Evolutionary conservation across 2,113 vertebrate species (phyloP).

Genomic region (Passer domesticus): DNA sequence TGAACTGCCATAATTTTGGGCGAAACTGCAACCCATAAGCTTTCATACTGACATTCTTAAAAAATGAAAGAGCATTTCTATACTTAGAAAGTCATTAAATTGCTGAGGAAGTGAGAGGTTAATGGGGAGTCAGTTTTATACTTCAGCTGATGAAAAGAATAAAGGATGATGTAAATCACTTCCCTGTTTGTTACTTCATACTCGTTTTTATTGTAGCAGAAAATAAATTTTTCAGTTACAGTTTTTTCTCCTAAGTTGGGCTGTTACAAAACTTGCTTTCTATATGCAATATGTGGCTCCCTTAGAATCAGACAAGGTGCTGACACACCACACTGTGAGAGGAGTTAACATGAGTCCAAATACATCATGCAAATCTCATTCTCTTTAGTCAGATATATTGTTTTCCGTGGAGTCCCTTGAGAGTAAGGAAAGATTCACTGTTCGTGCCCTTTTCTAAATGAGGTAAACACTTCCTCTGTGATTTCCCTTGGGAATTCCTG

Average conservation of each 20-base stretch:
- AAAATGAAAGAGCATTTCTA: not conserved
- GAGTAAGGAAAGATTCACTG: not conserved
- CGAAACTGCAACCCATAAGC: not conserved
- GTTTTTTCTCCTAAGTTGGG: not conserved
- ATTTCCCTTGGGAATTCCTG: not conserved
- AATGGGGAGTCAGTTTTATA: not conserved
- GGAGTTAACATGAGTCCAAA: not conserved
- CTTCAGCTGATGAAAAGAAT: not conserved
- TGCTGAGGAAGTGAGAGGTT: not conserved
- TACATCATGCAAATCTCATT: not conserved
- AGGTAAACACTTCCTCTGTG: constrained; percentile 38
- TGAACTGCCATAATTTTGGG: not conserved
- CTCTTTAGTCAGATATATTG: not conserved
- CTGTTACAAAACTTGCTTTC: not conserved
- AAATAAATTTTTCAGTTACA: not conserved
- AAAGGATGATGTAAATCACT: not conserved
- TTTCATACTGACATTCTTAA: not conserved
- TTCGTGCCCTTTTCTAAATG: constrained; percentile 16
- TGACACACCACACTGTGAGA: rapidly evolving
- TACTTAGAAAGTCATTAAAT: not conserved
- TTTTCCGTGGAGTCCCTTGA: not conserved
- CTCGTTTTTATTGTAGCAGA: not conserved
- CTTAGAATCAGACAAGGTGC: not conserved
- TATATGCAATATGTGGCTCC: not conserved
- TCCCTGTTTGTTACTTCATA: not conserved